Evolutionary conservation across 2,888 invertebrate species (phyloP).

Genomic region (Heliothis peltigera): DNA sequence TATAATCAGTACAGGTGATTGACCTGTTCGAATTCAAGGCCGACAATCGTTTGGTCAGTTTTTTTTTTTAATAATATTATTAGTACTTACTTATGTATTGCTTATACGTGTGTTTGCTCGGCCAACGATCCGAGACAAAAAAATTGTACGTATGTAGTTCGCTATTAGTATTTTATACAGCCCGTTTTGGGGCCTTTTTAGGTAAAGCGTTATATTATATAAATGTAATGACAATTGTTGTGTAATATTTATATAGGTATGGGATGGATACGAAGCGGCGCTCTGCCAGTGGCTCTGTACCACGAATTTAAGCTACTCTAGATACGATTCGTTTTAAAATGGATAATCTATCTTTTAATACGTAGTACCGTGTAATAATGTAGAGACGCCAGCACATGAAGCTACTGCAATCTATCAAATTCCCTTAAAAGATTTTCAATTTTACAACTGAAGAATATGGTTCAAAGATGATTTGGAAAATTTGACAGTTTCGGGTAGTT

Average conservation of each 20-base stretch:
- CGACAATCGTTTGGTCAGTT: conserved; percentile 82
- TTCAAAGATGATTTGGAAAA: no score
- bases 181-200: conserved; percentile 63
- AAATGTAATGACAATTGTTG: conserved; percentile 43
- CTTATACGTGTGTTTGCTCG: conserved; percentile 73
- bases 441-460: no score
- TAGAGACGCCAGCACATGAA: no score
- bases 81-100: conserved; percentile 68
- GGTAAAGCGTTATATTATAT: conserved; percentile 55
- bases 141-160: conserved; percentile 63
- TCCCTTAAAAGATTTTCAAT: no score
- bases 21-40: conserved; percentile 85
- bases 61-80: conserved; percentile 77
- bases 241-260: conserved; percentile 1
- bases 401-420: no score
- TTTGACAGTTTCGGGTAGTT: no score
- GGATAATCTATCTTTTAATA: not conserved
- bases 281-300: not conserved
- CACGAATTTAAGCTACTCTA: not conserved
- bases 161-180: conserved; percentile 57
- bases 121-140: conserved; percentile 76
- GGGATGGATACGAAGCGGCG: conserved; percentile 8
- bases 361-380: not conserved
- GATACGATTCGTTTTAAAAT: not conserved
- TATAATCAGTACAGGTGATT: conserved; percentile 79